phyloP scores from a whole-genome alignment of 1,140 invertebrate genomes.

The Zaprionus ornatus region DNA sequence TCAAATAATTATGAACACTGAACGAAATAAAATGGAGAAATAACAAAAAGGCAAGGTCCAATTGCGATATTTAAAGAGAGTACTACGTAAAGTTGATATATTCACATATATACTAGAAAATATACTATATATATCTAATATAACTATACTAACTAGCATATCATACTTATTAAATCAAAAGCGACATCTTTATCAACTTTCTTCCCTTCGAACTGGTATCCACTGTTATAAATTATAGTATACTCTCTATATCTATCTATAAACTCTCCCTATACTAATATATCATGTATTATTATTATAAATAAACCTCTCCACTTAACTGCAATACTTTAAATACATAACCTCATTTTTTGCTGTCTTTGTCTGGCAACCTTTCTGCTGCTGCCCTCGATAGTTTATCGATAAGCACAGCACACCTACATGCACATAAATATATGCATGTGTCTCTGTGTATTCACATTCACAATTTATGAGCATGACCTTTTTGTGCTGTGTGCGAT shows the following conservation, averaged over 20 bases:
- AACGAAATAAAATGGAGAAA: slow-evolving; percentile 45
- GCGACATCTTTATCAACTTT: too few species aligned
- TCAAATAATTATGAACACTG: slow-evolving; percentile 66
- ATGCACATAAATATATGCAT: background rate
- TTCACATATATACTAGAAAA: too few species aligned
- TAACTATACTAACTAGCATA: too few species aligned
- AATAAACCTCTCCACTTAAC: too few species aligned
- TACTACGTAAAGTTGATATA: background rate
- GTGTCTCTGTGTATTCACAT: background rate
- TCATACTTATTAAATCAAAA: too few species aligned
- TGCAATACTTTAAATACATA: too few species aligned
- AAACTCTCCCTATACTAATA: too few species aligned
- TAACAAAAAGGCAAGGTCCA: slow-evolving; percentile 6
- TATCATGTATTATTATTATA: too few species aligned
- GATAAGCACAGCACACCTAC: slow-evolving; percentile 14
- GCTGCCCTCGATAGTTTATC: slow-evolving; percentile 39
- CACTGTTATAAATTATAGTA: too few species aligned
- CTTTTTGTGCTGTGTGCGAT: slow-evolving; percentile 50
- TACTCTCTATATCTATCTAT: too few species aligned
- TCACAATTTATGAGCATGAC: slow-evolving; percentile 51
- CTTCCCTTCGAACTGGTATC: too few species aligned
- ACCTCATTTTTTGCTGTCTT: slow-evolving; percentile 7
- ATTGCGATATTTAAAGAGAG: background rate
- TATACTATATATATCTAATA: too few species aligned
- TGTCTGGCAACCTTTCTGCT: slow-evolving; percentile 13